Conservation (phyloP, 1,140 invertebrate genomes). For the Agraylea sexmaculata region DNA sequence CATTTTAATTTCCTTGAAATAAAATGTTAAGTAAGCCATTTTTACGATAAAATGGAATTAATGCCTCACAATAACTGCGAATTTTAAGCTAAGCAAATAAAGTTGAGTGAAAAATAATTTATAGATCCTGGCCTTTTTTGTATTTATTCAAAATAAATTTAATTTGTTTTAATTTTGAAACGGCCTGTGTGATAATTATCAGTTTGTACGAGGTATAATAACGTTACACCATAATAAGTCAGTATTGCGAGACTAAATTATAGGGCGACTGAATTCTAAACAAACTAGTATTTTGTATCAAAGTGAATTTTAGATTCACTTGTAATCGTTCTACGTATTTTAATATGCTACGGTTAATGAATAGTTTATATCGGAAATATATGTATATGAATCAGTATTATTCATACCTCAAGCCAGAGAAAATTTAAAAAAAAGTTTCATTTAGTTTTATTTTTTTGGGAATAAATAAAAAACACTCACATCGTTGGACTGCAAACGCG, state of each 20-base stretch:
- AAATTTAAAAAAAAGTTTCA: too few species aligned
- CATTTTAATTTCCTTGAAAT: too few species aligned
- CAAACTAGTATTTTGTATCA: slow-evolving; percentile 3
- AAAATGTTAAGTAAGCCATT: too few species aligned
- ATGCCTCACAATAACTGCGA: slow-evolving; percentile 16
- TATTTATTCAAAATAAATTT: slow-evolving; percentile 24
- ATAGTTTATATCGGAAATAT: slow-evolving; percentile 2
- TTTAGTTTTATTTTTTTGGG: too few species aligned
- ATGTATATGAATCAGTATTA: not conserved
- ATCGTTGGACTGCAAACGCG: slow-evolving; percentile 20
- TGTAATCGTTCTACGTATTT: slow-evolving; percentile 1
- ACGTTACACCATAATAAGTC: too few species aligned
- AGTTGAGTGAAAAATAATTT: slow-evolving; percentile 12
- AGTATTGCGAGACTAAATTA: too few species aligned
- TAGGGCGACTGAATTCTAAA: too few species aligned
- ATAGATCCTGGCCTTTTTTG: slow-evolving; percentile 17
- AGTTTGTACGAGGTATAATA: too few species aligned
- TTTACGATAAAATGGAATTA: not conserved
- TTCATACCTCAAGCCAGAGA: not conserved
- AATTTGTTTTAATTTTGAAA: too few species aligned
- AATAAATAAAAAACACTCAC: slow-evolving; percentile 12
- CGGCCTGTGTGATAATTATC: too few species aligned
- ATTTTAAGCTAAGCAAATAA: slow-evolving; percentile 18
- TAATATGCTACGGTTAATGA: not conserved
- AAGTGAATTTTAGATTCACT: slow-evolving; percentile 1